phyloP scores from a whole-genome alignment of 2,888 invertebrate species.

The Melipona beecheii region DNA sequence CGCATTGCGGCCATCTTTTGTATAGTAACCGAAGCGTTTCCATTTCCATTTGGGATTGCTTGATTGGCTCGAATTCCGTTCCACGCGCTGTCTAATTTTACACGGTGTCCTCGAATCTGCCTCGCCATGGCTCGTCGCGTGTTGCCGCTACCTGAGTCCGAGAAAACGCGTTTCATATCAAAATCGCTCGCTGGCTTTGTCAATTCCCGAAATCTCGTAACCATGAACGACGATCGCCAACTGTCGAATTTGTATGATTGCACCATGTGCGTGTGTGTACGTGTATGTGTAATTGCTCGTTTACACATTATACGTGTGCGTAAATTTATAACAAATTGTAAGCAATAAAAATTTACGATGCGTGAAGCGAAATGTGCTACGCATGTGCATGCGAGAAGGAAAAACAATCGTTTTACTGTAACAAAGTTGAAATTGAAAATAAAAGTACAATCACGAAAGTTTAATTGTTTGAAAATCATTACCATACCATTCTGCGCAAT shows the following conservation, averaged over 20 bases:
- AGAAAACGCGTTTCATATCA: constrained; percentile 39
- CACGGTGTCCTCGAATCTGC: constrained; percentile 67
- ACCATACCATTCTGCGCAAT: not conserved
- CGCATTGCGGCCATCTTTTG: constrained; percentile 76
- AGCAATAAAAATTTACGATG: not conserved
- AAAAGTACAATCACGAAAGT: not conserved
- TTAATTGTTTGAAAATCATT: not conserved
- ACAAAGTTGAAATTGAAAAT: not conserved
- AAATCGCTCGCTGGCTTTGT: not conserved
- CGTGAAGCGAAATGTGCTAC: not conserved
- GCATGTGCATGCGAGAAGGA: not conserved
- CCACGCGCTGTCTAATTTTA: constrained; percentile 70
- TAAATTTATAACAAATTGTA: not conserved
- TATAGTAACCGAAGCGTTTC: constrained; percentile 59
- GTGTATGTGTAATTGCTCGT: not conserved
- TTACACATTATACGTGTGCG: not conserved
- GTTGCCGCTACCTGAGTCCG: constrained; percentile 50
- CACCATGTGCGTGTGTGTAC: no score
- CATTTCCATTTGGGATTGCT: constrained; percentile 68
- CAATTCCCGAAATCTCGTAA: not conserved
- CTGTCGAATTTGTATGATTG: not conserved
- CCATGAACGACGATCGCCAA: not conserved
- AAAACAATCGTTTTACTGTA: no score
- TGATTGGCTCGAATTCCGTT: constrained; percentile 67
- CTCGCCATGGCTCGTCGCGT: constrained; percentile 57